Evolutionary conservation across 2,113 vertebrate genomes (phyloP).

Genomic region (Eulemur macaco): DNA sequence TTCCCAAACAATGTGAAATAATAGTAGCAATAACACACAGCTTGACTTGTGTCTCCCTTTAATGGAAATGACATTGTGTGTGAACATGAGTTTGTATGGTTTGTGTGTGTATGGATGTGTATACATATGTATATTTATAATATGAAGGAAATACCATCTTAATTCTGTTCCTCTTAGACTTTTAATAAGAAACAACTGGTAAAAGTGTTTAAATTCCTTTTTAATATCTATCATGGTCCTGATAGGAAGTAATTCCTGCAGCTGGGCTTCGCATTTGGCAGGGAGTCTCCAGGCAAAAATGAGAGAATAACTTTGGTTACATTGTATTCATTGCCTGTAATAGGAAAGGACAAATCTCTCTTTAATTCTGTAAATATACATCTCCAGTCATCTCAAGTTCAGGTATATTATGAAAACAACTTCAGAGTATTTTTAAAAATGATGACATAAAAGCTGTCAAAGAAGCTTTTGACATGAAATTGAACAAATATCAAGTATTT

Average conservation of each 20-base stretch:
- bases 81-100: neutral
- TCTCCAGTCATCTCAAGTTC: neutral
- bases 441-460: conserved; percentile 12
- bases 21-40: neutral
- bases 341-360: neutral
- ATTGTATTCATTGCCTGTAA: neutral
- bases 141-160: neutral
- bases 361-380: neutral
- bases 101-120: neutral
- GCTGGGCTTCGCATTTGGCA: conserved; percentile 7
- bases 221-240: neutral
- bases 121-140: neutral
- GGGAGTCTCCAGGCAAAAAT: conserved; percentile 11
- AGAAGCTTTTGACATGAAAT: neutral
- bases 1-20: neutral
- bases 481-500: neutral
- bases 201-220: neutral
- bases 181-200: neutral
- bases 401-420: conserved; percentile 1
- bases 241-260: neutral
- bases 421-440: neutral
- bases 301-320: neutral
- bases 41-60: neutral
- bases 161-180: neutral
- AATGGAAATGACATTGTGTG: neutral